Evolutionary conservation across 1,140 invertebrate species (phyloP), one percentile per base, ranked within the genome.

Genomic region (Lysiphlebus fabarum): DNA sequence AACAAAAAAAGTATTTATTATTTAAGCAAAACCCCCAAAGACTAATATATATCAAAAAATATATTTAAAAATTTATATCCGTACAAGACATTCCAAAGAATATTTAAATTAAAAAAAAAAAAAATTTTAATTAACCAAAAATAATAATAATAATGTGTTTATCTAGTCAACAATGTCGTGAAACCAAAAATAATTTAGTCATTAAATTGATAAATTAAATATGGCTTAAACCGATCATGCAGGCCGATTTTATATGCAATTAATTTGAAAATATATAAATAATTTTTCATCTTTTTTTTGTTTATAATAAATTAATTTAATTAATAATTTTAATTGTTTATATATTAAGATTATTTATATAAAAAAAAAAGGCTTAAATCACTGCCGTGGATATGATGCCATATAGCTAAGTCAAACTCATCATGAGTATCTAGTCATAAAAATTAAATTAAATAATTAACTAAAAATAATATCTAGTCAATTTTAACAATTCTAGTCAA

Each of bases 331-430:
- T 14, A 47, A n/a, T n/a, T n/a, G 17, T 26, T 47, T 4, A 14
- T 14, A 26, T 14, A 11, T 47, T 49, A 34, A 45, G 33, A 4
- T 55, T 37, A 37, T 44, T 45, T 6, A 55, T 41, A 4, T 2
- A 7, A 47, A 33, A 58, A 42, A 36, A 53, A 58, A 43, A 8
- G 51, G 58, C 58, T 59, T 54, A 59, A 54, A 41, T 54, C 58
- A 59, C 58, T 59, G 58, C 58, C 58, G 58, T 59, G 58, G 58
- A 59, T 59, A 10, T 33, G 58, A 59, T 59, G 58, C 58, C 58
- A 59, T 59, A 54, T 17, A 53, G 8, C 17, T 26, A 26, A 26
- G 17, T 26, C 17, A 26, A 26, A 26, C 17, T 26, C 17, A 26
- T 26, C 2, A 26, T 45, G 47, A 33, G 26, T 50, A 6, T 12